Evolutionary conservation across 2,888 invertebrate genomes (phyloP).

Genomic region (Tipula lateralis): DNA sequence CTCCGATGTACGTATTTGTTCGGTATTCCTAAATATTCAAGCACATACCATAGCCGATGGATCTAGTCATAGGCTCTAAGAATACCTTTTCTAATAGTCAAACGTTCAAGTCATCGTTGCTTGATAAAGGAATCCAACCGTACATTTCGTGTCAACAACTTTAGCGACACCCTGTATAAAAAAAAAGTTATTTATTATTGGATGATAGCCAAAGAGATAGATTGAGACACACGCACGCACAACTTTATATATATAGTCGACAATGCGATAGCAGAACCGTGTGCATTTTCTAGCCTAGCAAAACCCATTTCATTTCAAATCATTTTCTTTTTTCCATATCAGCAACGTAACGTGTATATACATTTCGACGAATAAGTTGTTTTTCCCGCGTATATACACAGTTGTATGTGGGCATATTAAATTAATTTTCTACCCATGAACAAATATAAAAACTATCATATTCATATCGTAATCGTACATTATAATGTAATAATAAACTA

Average conservation of each 20-base stretch:
- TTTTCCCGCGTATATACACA: background rate
- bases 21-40: too few relatives aligned
- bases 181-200: background rate
- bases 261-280: background rate
- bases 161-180: too few relatives aligned
- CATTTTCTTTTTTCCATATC: background rate
- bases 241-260: background rate
- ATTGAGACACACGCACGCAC: background rate
- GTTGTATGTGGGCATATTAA: background rate
- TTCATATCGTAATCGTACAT: slow-evolving; percentile 13
- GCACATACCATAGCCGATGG: too few relatives aligned
- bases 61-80: too few relatives aligned
- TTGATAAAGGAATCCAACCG: too few relatives aligned
- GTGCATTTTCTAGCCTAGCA: background rate
- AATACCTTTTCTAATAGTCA: too few relatives aligned
- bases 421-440: slow-evolving; percentile 5
- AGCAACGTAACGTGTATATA: background rate
- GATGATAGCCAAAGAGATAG: background rate
- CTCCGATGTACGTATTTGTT: too few relatives aligned
- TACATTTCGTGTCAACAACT: too few relatives aligned
- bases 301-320: background rate
- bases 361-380: slow-evolving; percentile 4
- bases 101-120: too few relatives aligned
- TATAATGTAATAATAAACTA: background rate
- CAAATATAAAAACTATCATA: slow-evolving; percentile 3